A percentile compares a stretch with the other conserved stretches of the same genome.
Conservation (phyloP, 1,140 invertebrate genomes). For the Psilanteris sp. region DNA sequence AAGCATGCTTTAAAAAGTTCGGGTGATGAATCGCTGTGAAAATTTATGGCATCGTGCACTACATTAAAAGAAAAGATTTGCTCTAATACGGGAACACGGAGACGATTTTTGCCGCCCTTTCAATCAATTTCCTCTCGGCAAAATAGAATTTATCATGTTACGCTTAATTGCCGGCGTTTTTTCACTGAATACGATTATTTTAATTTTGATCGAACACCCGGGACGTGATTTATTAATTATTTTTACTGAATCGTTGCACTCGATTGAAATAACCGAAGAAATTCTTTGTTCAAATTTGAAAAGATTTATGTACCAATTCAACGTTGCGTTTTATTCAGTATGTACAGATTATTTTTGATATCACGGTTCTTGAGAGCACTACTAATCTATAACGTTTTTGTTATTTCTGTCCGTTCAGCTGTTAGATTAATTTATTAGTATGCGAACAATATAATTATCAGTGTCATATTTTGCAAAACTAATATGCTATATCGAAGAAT, state of each 20-base stretch:
- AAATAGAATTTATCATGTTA: constrained; percentile 50
- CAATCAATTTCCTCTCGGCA: constrained; percentile 48
- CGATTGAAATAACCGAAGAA: background rate
- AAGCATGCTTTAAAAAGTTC: constrained; percentile 42
- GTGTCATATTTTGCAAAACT: too few relatives aligned
- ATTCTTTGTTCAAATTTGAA: too few relatives aligned
- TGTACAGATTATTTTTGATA: too few relatives aligned
- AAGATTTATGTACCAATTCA: too few relatives aligned
- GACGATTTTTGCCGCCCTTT: constrained; percentile 41
- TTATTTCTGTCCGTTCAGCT: too few relatives aligned
- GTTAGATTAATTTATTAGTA: too few relatives aligned
- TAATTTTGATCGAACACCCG: background rate
- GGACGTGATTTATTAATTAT: background rate
- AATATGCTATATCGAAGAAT: too few relatives aligned
- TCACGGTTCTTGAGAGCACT: too few relatives aligned
- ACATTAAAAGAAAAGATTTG: constrained; percentile 53
- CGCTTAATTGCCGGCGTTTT: constrained; percentile 35
- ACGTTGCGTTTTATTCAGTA: too few relatives aligned
- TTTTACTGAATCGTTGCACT: background rate
- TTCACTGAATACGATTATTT: constrained; percentile 3
- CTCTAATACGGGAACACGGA: constrained; percentile 41
- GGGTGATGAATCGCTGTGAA: constrained; percentile 58
- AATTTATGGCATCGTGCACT: constrained; percentile 41
- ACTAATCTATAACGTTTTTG: too few relatives aligned
- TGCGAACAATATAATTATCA: too few relatives aligned